phyloP scores from a whole-genome alignment of 2,797 vertebrate genomes.

The Enteromius mattozi region DNA sequence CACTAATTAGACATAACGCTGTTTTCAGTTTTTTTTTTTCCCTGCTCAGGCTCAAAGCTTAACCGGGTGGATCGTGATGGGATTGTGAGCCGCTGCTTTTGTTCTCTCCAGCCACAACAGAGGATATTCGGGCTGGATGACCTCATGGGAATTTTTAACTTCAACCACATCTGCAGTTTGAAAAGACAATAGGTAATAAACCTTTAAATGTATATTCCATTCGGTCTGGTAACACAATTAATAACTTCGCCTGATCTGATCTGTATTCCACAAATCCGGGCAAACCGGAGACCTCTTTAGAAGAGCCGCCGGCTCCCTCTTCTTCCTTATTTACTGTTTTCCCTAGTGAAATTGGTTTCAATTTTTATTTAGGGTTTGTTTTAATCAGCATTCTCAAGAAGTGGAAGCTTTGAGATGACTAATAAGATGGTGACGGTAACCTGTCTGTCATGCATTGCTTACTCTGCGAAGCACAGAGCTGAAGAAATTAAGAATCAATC shows the following conservation, averaged over 20 bases:
- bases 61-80: constrained; percentile 6
- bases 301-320: constrained; percentile 19
- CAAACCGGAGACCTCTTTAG: constrained; percentile 35
- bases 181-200: constrained; percentile 73
- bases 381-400: constrained; percentile 27
- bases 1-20: constrained; percentile 65
- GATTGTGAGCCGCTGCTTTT: constrained; percentile 55
- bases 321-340: constrained; percentile 37
- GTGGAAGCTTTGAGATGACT: constrained; percentile 30
- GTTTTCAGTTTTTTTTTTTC: constrained; percentile 67
- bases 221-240: constrained; percentile 61
- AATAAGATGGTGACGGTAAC: not conserved
- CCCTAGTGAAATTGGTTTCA: constrained; percentile 39
- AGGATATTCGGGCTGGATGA: constrained; percentile 59
- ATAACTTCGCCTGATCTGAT: constrained; percentile 49
- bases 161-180: constrained; percentile 58
- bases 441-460: constrained; percentile 24
- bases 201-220: constrained; percentile 61
- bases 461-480: constrained; percentile 17
- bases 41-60: constrained; percentile 44
- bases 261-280: constrained; percentile 52
- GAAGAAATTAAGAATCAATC: constrained; percentile 29
- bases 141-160: constrained; percentile 66
- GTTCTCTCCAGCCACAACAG: constrained; percentile 67
- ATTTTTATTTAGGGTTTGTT: constrained; percentile 37